Conservation (phyloP, 1,140 invertebrate genomes). For the Diplogasteroides magnus region DNA sequence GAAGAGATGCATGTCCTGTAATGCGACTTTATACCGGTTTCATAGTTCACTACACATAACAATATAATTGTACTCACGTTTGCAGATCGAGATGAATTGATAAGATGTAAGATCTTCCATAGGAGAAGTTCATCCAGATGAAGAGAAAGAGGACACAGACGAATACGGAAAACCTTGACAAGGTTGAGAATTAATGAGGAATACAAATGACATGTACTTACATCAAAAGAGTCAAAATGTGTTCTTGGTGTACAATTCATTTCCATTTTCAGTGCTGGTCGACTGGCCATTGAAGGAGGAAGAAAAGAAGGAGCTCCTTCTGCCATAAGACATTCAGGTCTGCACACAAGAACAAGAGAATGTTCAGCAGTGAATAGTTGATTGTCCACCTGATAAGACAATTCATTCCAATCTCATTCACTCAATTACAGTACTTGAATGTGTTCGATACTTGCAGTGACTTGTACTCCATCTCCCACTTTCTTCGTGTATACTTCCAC, state of each 20-base stretch:
- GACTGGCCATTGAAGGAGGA: slow-evolving; percentile 6
- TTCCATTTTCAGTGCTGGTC: slow-evolving; percentile 48
- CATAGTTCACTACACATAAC: slow-evolving; percentile 14
- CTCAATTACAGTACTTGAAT: slow-evolving; percentile 66
- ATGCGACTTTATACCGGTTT: too few relatives aligned
- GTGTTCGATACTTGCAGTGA: slow-evolving; percentile 71
- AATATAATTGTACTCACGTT: neutral
- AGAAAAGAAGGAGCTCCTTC: neutral
- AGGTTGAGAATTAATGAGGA: slow-evolving; percentile 49
- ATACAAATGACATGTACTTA: slow-evolving; percentile 13
- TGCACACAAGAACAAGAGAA: slow-evolving; percentile 73
- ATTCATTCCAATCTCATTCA: neutral
- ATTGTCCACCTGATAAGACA: slow-evolving; percentile 68
- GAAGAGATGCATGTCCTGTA: neutral
- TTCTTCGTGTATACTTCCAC: slow-evolving; percentile 66
- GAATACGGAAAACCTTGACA: slow-evolving; percentile 71
- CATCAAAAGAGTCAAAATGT: slow-evolving; percentile 52
- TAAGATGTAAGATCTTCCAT: slow-evolving; percentile 73
- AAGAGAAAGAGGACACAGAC: slow-evolving; percentile 74
- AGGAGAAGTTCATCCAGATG: slow-evolving; percentile 81
- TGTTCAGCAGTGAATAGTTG: slow-evolving; percentile 74
- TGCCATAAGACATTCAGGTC: slow-evolving; percentile 4
- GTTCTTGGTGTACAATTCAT: slow-evolving; percentile 44
- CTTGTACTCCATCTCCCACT: slow-evolving; percentile 63
- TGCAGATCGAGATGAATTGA: slow-evolving; percentile 3